Percentiles rank a stretch among this genome's conserved stretches.
Conservation (phyloP, 1,140 invertebrate species). For the Ridgeia piscesae region DNA sequence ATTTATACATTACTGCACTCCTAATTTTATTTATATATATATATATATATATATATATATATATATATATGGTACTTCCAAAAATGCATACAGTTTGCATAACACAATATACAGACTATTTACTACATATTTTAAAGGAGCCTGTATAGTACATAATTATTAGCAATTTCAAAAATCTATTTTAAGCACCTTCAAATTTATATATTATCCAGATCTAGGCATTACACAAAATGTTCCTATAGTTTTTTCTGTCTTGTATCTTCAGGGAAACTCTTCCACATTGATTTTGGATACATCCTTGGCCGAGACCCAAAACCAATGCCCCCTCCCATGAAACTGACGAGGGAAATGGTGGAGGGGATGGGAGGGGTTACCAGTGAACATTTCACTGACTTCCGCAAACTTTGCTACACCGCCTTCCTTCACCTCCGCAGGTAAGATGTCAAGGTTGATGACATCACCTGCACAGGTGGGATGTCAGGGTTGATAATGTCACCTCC, state of each 20-base stretch:
- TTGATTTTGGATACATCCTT: constrained; percentile 98
- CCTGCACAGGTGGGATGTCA: background rate
- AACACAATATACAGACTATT: constrained; percentile 7
- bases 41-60: background rate
- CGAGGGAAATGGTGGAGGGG: constrained; percentile 96
- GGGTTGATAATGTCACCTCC: background rate
- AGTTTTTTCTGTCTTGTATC: constrained; percentile 21
- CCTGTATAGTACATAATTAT: too few species aligned
- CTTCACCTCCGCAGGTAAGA: constrained; percentile 80
- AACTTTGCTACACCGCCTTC: constrained; percentile 95
- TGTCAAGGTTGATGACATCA: background rate
- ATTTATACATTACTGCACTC: too few species aligned
- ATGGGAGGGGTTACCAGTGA: constrained; percentile 92
- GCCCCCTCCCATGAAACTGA: constrained; percentile 96
- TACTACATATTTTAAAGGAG: too few species aligned
- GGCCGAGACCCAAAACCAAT: constrained; percentile 97
- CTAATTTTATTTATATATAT: too few species aligned
- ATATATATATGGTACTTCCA: background rate
- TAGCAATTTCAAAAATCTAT: too few species aligned
- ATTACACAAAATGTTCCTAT: too few species aligned
- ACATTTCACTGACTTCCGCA: constrained; percentile 91
- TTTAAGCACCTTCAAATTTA: background rate
- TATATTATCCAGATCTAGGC: too few species aligned
- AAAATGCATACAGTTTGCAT: background rate
- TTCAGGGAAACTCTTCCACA: constrained; percentile 89